These are phyloP conservation scores for Rutilus rutilus DNA, from an alignment of 2,113 vertebrate species.

Conservation along the genomic window DNA sequence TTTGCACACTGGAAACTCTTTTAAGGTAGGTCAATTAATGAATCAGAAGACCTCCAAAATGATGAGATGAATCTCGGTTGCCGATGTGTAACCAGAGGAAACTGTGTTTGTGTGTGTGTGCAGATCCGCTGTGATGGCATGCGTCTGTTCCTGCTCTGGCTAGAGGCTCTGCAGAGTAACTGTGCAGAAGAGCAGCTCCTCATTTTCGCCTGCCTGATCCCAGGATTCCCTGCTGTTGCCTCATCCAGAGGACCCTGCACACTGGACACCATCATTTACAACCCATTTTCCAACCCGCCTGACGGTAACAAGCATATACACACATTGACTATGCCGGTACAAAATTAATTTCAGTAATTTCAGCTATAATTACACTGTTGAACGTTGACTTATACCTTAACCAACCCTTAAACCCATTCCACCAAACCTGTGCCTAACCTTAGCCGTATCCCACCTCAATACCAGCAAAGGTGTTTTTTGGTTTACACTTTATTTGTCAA, in stretches of 20 bases:
- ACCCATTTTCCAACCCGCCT: conserved; percentile 76
- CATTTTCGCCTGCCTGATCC: conserved; percentile 94
- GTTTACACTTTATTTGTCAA: neutral
- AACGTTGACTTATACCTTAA: neutral
- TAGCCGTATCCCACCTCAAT: neutral
- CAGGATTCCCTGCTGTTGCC: conserved; percentile 89
- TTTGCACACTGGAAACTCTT: conserved; percentile 98
- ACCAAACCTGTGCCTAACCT: neutral
- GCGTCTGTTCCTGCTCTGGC: conserved; percentile 95
- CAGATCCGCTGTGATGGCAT: conserved; percentile 98
- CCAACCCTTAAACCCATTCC: neutral
- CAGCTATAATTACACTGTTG: no score
- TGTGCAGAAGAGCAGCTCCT: conserved; percentile 94
- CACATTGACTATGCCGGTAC: neutral
- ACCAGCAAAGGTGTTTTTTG: neutral
- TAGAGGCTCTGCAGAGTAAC: conserved; percentile 94
- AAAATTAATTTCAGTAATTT: no score
- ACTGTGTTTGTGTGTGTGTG: neutral
- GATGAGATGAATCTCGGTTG: neutral
- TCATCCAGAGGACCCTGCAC: conserved; percentile 91
- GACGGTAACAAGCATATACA: conserved; percentile 79
- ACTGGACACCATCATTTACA: conserved; percentile 91
- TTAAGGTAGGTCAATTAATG: conserved; percentile 82
- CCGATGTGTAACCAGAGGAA: neutral
- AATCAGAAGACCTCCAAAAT: neutral